Conservation (phyloP, 2,888 invertebrate genomes). For the Ceriagrion tenellum region DNA sequence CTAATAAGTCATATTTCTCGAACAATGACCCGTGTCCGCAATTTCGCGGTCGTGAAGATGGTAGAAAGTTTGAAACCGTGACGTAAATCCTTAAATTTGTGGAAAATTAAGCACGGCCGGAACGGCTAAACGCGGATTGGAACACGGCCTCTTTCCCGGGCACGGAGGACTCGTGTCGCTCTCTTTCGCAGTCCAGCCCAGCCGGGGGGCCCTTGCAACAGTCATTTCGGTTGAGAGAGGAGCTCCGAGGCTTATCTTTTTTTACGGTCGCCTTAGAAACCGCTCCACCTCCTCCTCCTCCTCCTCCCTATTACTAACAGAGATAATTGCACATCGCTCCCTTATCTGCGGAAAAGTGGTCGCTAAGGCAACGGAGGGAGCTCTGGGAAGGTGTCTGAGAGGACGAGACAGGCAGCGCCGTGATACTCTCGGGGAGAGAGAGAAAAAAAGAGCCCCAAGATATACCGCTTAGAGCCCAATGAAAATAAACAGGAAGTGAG, state of each 20-base stretch:
- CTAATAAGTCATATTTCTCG: too few relatives aligned
- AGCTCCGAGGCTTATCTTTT: not conserved
- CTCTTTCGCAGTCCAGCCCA: not conserved
- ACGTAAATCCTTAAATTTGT: too few relatives aligned
- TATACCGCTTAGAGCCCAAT: not conserved
- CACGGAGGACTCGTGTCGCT: too few relatives aligned
- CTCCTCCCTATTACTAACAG: not conserved
- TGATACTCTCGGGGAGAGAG: not conserved
- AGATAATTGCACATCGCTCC: not conserved
- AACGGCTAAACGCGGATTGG: too few relatives aligned
- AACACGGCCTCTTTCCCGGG: too few relatives aligned
- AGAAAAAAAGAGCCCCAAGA: not conserved
- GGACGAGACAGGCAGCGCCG: not conserved
- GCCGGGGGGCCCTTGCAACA: not conserved
- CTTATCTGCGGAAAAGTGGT: not conserved
- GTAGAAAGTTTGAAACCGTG: too few relatives aligned
- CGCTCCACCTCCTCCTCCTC: not conserved
- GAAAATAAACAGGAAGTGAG: constrained; percentile 28
- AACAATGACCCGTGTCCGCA: too few relatives aligned
- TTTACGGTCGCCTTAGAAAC: not conserved
- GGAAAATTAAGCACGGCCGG: too few relatives aligned
- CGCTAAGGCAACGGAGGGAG: not conserved
- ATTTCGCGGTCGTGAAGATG: too few relatives aligned
- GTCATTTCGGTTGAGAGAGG: not conserved
- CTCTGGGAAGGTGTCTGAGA: not conserved